Base-by-base conservation (phyloP, 2,888 invertebrate genomes). In the Drosophila meridiana region DNA sequence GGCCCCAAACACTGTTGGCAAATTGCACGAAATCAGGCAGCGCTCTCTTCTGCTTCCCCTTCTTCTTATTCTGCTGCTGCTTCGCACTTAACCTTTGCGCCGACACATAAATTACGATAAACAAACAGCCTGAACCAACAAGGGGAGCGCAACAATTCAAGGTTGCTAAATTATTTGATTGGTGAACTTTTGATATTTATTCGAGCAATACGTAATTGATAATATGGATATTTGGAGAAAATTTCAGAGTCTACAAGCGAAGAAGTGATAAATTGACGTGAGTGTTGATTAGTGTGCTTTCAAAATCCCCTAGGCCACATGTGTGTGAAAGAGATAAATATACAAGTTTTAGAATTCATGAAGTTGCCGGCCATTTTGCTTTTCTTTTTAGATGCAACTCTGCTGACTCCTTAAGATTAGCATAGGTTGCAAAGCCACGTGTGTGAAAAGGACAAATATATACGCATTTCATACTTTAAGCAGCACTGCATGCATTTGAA, bases 51-150 rank as follows among this genome's bases (percentile, higher is more conserved):
- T 20, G 20, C 38, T 42, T 48, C 8, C 26, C 20, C 5, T 13
- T 5, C 8, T 26, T 32, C 38, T 42, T 48, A 20, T 20, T 20
- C 20, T 20, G 20, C 20, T 20, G 20, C 20, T 20, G 20, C 8
- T 43, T 13, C 13, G n/a, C 36, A 42, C 59, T 56, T 42, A 43
- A 34, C 59, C 50, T 20, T 48, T 55, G 8, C 45, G 38, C 34
- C 48, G 34, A 57, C 50, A 48, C 30, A 40, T 56, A 76, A 72
- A 50, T 64, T 47, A 60, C 45, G 28, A 13, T 6, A 14, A 64
- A 2, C 2, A 14, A 47, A 61, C 56, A 38, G 47, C 4, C 57
- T 50, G 8, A 56, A 36, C 26, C 14, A 56, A 28, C 3, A 30
- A 20, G 5, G 7, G 3, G 13, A 55, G 53, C 0, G 4, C 38